Evolutionary conservation across 2,888 invertebrate species (phyloP).

Genomic region (Drosophila eohydei): DNA sequence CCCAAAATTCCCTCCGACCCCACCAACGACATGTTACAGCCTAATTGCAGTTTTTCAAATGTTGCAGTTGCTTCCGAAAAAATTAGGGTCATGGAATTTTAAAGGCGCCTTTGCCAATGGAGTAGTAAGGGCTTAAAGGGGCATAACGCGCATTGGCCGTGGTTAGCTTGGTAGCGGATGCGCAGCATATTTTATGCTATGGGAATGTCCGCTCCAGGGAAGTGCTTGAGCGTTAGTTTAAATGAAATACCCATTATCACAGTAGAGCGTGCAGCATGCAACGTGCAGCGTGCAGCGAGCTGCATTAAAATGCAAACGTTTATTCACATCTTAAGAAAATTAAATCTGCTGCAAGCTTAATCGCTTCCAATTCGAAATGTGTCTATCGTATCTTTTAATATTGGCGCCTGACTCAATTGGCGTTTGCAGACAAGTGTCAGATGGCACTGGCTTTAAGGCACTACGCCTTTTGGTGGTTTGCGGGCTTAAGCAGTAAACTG

Average conservation of each 20-base stretch:
- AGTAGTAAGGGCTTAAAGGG: slow-evolving; percentile 49
- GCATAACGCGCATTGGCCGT: slow-evolving; percentile 13
- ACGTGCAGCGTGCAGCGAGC: not conserved
- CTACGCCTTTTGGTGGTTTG: slow-evolving; percentile 6
- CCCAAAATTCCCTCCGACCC: slow-evolving; percentile 4
- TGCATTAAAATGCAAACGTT: slow-evolving; percentile 18
- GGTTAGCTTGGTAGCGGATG: slow-evolving; percentile 27
- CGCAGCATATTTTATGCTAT: slow-evolving; percentile 34
- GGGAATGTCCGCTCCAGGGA: slow-evolving; percentile 35
- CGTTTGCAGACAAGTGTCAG: slow-evolving; percentile 32
- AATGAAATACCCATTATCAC: slow-evolving; percentile 40
- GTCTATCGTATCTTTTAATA: slow-evolving; percentile 5
- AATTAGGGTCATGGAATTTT: slow-evolving; percentile 71
- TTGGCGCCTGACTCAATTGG: slow-evolving; percentile 1
- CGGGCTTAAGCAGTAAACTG: slow-evolving; percentile 16
- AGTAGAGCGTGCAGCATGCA: slow-evolving; percentile 10
- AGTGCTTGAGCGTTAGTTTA: slow-evolving; percentile 46
- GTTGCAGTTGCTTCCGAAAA: slow-evolving; percentile 71
- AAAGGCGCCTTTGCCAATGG: slow-evolving; percentile 56
- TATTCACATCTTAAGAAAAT: slow-evolving; percentile 17
- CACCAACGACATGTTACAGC: slow-evolving; percentile 55
- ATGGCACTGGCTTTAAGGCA: slow-evolving; percentile 32
- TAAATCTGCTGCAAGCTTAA: slow-evolving; percentile 18
- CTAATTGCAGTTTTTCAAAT: slow-evolving; percentile 72
- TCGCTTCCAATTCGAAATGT: slow-evolving; percentile 7